A percentile compares a stretch with the other conserved stretches of the same genome.
These are phyloP conservation scores for Chondrilla cf. caribensis DNA, from an alignment of 37 sponge, comb jelly and placozoan species.

Conservation along the genomic window DNA sequence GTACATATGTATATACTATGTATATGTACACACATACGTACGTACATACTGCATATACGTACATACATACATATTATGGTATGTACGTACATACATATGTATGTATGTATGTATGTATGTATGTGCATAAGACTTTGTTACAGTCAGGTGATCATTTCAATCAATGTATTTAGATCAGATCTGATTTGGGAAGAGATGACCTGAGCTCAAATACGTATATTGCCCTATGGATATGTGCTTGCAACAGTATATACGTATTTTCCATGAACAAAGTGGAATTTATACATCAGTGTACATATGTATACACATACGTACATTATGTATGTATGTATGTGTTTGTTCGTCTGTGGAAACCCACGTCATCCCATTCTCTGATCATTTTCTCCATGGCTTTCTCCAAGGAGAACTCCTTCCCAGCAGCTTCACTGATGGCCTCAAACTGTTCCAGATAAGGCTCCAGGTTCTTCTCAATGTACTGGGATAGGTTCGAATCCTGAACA, in stretches of 20 bases:
- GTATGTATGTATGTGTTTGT: background rate
- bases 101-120: too few relatives aligned
- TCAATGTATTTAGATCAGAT: too few relatives aligned
- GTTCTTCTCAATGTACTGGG: slow-evolving; percentile 87
- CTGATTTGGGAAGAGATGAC: too few relatives aligned
- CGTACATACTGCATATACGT: too few relatives aligned
- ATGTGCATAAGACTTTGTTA: too few relatives aligned
- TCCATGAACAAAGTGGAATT: background rate
- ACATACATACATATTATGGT: too few relatives aligned
- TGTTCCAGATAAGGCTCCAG: slow-evolving; percentile 91
- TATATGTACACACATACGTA: too few relatives aligned
- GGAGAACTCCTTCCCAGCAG: slow-evolving; percentile 95
- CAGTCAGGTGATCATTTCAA: too few relatives aligned
- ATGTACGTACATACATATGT: too few relatives aligned
- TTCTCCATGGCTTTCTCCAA: slow-evolving; percentile 98
- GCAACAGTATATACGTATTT: background rate
- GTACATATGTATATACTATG: too few relatives aligned
- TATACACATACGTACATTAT: background rate
- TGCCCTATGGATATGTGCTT: too few relatives aligned
- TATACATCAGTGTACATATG: background rate
- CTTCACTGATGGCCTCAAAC: slow-evolving; percentile 98
- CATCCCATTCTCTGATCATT: slow-evolving; percentile 96
- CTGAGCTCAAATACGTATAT: too few relatives aligned
- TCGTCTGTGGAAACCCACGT: slow-evolving; percentile 54
- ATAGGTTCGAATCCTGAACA: slow-evolving; percentile 76